phyloP scores from a whole-genome alignment of 2,113 vertebrate genomes.

The Thalassarche chlororhynchos region DNA sequence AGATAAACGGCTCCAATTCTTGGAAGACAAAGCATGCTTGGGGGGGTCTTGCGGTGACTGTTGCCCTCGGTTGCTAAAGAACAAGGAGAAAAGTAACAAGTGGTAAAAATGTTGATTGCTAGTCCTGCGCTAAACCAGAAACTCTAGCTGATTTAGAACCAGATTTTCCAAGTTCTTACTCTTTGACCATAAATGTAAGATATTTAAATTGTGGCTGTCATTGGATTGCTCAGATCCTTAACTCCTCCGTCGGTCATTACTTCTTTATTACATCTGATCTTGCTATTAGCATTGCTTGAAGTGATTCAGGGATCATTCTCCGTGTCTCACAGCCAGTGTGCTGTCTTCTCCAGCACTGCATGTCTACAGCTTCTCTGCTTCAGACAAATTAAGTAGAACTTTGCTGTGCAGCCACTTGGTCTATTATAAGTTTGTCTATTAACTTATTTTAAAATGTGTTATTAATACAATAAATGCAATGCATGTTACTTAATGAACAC shows the following conservation, averaged over 20 bases:
- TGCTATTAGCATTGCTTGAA: neutral
- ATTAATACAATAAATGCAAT: neutral
- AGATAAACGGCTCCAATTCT: neutral
- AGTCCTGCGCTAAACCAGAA: neutral
- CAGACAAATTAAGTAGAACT: neutral
- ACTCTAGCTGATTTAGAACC: neutral
- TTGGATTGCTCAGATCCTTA: neutral
- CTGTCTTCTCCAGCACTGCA: neutral
- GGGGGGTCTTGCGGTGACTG: neutral
- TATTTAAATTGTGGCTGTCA: neutral
- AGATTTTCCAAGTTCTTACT: neutral
- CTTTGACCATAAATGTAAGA: neutral
- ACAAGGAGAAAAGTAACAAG: neutral
- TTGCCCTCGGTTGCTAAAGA: neutral
- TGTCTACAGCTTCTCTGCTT: neutral
- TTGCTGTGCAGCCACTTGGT: neutral
- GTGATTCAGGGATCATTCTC: rapidly evolving
- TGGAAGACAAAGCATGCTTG: neutral
- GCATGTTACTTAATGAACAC: neutral
- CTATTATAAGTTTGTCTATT: neutral
- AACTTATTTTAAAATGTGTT: neutral
- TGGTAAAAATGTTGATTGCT: neutral
- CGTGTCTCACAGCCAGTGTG: rapidly evolving
- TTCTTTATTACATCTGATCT: neutral
- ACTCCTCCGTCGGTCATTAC: neutral